Base-by-base conservation (phyloP, 2,888 invertebrate genomes). In the Aphelenchoides bicaudatus region DNA sequence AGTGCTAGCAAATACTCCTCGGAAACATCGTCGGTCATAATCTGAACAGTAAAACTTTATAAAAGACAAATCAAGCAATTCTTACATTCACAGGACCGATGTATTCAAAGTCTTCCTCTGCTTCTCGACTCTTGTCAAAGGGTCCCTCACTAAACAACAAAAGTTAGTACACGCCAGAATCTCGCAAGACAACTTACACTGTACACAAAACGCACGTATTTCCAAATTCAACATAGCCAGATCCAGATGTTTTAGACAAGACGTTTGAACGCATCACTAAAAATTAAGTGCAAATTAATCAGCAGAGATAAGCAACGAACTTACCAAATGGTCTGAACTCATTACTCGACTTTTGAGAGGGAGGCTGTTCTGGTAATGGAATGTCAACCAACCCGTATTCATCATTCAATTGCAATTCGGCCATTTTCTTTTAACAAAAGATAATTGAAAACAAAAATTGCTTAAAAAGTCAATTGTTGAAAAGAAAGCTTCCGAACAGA, bases 141-240 rank as follows among this genome's bases (percentile, higher is more conserved):
- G 52, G 52, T 2, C 52, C 52, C 28, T 51, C 52, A 29, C 52
- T 51, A 29, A 16, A 43, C 23, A n/a, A n/a, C n/a, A n/a, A n/a
- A n/a, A n/a, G n/a, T n/a, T n/a, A 51, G 39, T 38, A n/a, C n/a
- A n/a, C 39, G 16, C 10, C 6, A 8, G 23, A 43, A 43, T 49
- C 19, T 1, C 13, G 28, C n/a, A 19, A 1, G 10, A 16, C 52
- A 6, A 30, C 66, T 2, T 39, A 63, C 63, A 63, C 56, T 13
- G 63, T 55, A 47, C 63, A 63, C 6, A 60, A n/a, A n/a, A 63
- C 63, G 6, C 47, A 46, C 8, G 63, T 63, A 43, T 63, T 56
- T 27, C 63, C 63, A 21, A 63, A 51, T 58, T 63, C 65, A 10
- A 63, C 39, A 25, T 56, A 57, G 19, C 63, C 66, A 6, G 56